These are phyloP conservation scores for Cosmia pyralina DNA, from an alignment of 2,888 invertebrate genomes.

Conservation along the genomic window DNA sequence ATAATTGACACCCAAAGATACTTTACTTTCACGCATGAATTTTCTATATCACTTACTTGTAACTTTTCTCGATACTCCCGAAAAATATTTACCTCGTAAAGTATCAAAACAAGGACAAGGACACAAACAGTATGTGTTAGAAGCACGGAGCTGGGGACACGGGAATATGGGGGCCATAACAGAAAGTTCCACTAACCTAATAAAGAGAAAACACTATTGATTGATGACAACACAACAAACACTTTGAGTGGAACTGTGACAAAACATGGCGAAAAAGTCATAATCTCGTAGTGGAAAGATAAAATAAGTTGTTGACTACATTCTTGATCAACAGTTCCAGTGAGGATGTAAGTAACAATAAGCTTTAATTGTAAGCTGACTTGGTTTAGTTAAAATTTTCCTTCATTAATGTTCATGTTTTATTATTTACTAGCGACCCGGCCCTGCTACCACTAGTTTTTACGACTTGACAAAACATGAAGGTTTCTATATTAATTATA, in stretches of 20 bases:
- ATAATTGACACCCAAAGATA: neutral
- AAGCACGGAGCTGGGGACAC: neutral
- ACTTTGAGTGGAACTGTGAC: constrained; percentile 12
- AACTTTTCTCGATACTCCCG: constrained; percentile 15
- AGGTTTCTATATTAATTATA: too few relatives aligned
- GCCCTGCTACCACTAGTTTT: too few relatives aligned
- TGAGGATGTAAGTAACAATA: neutral
- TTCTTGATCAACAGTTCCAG: neutral
- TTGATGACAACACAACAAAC: constrained; percentile 56
- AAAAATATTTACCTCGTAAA: constrained; percentile 54
- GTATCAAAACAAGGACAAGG: constrained; percentile 41
- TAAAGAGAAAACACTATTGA: constrained; percentile 56
- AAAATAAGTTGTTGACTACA: constrained; percentile 4
- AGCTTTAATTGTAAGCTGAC: too few relatives aligned
- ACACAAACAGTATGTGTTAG: constrained; percentile 21
- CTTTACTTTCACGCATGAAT: neutral
- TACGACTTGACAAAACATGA: too few relatives aligned
- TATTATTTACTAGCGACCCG: too few relatives aligned
- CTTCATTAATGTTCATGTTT: too few relatives aligned
- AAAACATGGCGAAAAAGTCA: constrained; percentile 22
- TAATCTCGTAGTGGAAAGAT: neutral
- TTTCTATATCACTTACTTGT: neutral
- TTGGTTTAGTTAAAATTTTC: too few relatives aligned
- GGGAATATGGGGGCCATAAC: constrained; percentile 13
- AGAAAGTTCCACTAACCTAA: constrained; percentile 54